A percentile compares a stretch with the other conserved stretches of the same genome.
phyloP scores from a whole-genome alignment of 2,797 vertebrate species.

The Thalassophryne amazonica region DNA sequence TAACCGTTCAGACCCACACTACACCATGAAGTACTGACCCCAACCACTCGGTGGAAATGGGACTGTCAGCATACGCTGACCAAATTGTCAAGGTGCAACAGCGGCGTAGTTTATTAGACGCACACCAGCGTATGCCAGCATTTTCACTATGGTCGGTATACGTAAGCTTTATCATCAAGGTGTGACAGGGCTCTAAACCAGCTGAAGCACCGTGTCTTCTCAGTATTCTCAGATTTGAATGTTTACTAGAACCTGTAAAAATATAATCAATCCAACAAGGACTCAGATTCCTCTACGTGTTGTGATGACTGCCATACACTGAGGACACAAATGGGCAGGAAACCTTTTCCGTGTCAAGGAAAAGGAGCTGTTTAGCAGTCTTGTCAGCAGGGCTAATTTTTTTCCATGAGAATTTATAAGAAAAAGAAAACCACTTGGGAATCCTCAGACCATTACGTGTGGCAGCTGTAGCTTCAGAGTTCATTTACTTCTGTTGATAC shows the following conservation, averaged over 20 bases:
- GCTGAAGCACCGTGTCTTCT: too few species aligned
- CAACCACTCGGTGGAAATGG: too few species aligned
- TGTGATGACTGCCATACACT: not conserved
- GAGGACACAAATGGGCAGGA: slow-evolving; percentile 14
- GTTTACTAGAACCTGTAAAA: slow-evolving; percentile 19
- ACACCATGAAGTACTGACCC: too few species aligned
- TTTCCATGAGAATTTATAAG: slow-evolving; percentile 53
- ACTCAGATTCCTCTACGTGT: slow-evolving; percentile 1
- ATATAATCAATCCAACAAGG: slow-evolving; percentile 18
- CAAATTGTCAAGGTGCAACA: too few species aligned
- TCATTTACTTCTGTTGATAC: slow-evolving; percentile 38
- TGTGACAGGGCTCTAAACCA: too few species aligned
- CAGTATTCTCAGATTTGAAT: too few species aligned
- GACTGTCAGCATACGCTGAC: too few species aligned
- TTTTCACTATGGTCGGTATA: too few species aligned
- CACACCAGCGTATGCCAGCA: too few species aligned
- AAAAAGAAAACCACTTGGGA: slow-evolving; percentile 44
- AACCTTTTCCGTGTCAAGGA: slow-evolving; percentile 7
- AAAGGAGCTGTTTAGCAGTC: slow-evolving; percentile 41
- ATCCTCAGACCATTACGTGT: slow-evolving; percentile 21
- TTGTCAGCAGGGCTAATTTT: slow-evolving; percentile 42
- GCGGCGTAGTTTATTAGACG: too few species aligned
- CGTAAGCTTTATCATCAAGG: too few species aligned
- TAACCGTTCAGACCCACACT: too few species aligned
- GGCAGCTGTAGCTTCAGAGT: slow-evolving; percentile 15